phyloP scores from a whole-genome alignment of 2,113 vertebrate species.

The Limnothrissa miodon region DNA sequence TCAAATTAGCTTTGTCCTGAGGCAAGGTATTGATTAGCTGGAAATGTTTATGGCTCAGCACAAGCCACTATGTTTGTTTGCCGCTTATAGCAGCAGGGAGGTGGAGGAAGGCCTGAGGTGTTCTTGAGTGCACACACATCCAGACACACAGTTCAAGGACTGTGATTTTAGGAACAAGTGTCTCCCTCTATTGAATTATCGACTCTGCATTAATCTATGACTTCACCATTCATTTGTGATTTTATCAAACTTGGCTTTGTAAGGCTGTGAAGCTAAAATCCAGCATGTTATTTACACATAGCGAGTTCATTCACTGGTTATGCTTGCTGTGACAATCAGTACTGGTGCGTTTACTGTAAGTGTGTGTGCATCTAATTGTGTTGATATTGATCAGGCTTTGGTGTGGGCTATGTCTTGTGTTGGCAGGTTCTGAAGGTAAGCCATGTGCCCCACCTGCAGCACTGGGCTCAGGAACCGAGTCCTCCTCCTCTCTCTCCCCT shows the following conservation, averaged over 20 bases:
- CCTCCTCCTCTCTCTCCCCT: conserved; percentile 64
- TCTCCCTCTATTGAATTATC: too few species aligned
- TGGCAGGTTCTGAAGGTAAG: conserved; percentile 81
- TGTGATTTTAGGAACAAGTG: neutral
- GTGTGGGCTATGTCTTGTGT: conserved; percentile 18
- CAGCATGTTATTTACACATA: neutral
- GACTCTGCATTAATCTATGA: neutral
- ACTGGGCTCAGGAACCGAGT: conserved; percentile 50
- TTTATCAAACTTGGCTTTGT: neutral
- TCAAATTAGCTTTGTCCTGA: neutral
- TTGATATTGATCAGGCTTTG: neutral
- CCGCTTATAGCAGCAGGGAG: neutral
- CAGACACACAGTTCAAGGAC: neutral
- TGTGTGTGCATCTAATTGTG: neutral
- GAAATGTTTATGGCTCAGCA: neutral
- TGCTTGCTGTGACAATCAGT: neutral
- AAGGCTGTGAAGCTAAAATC: neutral
- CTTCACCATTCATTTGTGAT: neutral
- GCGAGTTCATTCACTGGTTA: neutral
- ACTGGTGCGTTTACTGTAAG: neutral
- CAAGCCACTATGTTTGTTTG: neutral
- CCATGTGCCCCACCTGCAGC: conserved; percentile 62
- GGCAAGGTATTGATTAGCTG: neutral
- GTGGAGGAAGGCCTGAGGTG: neutral
- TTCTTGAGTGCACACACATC: neutral